Base-by-base conservation (phyloP, 1,140 invertebrate species). In the Lordiphosa clarofinis region DNA sequence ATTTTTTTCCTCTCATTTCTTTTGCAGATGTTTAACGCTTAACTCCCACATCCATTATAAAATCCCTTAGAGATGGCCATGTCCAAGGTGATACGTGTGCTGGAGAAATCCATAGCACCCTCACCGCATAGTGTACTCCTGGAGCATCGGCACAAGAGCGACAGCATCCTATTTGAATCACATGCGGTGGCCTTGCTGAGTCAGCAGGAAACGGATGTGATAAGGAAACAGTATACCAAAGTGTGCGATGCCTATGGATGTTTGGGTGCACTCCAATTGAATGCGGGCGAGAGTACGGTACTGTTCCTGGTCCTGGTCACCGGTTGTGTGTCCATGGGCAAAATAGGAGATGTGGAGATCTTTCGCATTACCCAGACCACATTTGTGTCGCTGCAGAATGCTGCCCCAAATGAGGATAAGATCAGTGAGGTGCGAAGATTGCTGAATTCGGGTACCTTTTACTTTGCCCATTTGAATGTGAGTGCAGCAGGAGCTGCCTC, bases 391-490 rank as follows among this genome's bases (percentile, higher is more conserved):
- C 90, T 99, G 42, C 93, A 94, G 63, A 92, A 93, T 54, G 92
- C 93, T 73, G 92, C 89, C 28, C 92, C 91, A 9, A 92, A 96
- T 84, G 94, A 96, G 72, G 95, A 96, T 65, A 91, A 94, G 87
- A 93, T 97, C 70, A 90, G 92, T 57, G 94, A 98, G 91, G 89
- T 97, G 9, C 90, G 94, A 54, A 98, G 98, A 90, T 90, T 99
- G 31, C 90, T 99, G 3, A 98, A 97, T 89, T 98, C 97, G 15
- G 97, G 97, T 8, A 98, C 97, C 11, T 99, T 99, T 89, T 99
- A 99, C 87, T 99, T 99, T 89, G 96, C 96, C 1, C 97, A 96
- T 56, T 63, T 61, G 6, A 73, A 86, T 91, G 13, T 63, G 10
- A 56, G 54, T 33, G 47, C 75, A 3, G 89, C 36, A 69, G 69